Percentiles rank a stretch among this genome's conserved stretches.
Conservation (phyloP, 2,888 invertebrate species). For the Drosophila phalerata region DNA sequence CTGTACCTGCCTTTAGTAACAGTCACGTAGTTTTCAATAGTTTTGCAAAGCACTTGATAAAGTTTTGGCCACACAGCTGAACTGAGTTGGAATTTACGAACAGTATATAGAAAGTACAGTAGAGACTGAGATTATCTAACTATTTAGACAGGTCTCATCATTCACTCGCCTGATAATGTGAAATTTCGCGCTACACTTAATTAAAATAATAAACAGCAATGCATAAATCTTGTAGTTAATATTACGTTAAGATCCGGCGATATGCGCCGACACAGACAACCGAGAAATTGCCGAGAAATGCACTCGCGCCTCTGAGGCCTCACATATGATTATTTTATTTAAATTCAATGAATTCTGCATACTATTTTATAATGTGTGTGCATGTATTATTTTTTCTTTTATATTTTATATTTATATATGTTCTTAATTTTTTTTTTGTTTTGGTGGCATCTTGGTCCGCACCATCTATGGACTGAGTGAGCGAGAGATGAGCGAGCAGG, state of each 20-base stretch:
- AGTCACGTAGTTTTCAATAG: conserved; percentile 70
- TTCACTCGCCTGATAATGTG: conserved; percentile 21
- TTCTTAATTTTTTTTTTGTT: conserved; percentile 32
- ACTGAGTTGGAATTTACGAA: conserved; percentile 10
- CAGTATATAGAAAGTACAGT: conserved; percentile 6
- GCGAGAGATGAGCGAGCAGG: conserved; percentile 49
- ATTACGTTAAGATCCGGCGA: conserved; percentile 74
- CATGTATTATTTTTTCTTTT: conserved; percentile 20
- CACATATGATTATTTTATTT: conserved; percentile 52
- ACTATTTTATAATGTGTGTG: conserved; percentile 19
- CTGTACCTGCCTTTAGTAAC: conserved; percentile 60
- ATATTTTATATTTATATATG: conserved; percentile 9
- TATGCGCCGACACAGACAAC: conserved; percentile 52
- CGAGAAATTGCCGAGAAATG: conserved; percentile 67
- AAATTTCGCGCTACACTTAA: conserved; percentile 66
- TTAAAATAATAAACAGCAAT: conserved; percentile 53
- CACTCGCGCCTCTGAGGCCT: conserved; percentile 31
- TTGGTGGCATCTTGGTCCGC: conserved; percentile 60
- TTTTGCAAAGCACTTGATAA: conserved; percentile 66
- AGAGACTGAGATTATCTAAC: conserved; percentile 31
- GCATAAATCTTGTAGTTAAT: conserved; percentile 72
- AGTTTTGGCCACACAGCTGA: conserved; percentile 39
- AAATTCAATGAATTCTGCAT: conserved; percentile 65
- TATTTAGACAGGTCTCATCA: conserved; percentile 19
- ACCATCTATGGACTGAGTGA: conserved; percentile 82